These are phyloP conservation scores for Syritta pipiens DNA, from an alignment of 2,888 invertebrate species.

Conservation along the genomic window DNA sequence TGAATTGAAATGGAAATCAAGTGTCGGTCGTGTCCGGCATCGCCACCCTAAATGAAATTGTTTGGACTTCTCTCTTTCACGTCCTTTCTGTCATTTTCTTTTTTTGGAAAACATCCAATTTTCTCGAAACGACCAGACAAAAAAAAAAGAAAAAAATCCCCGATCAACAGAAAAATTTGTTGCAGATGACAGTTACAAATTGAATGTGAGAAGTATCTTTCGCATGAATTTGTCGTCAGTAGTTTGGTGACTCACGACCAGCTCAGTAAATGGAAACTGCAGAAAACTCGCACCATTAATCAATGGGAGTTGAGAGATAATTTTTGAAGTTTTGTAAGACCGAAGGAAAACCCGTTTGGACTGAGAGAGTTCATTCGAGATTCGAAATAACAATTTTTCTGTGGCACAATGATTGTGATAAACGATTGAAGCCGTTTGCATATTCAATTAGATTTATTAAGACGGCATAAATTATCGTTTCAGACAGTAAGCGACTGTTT, in stretches of 20 bases:
- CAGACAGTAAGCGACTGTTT: constrained; percentile 2
- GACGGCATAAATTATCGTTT: constrained; percentile 2
- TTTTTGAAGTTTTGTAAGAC: no score
- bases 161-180: neutral
- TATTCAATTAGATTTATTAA: constrained; percentile 10
- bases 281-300: no score
- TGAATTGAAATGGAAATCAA: no score
- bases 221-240: neutral
- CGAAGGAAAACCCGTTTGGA: no score
- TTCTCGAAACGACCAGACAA: neutral
- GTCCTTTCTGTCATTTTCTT: no score
- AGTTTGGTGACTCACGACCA: neutral
- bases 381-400: constrained; percentile 1
- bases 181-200: constrained; percentile 2
- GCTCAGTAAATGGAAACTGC: no score
- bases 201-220: constrained; percentile 17
- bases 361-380: no score
- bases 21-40: no score
- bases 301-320: no score
- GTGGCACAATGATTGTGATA: neutral
- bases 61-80: no score
- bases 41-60: no score
- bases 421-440: constrained; percentile 14
- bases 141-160: neutral
- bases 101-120: constrained; percentile 29